Evolutionary conservation across 2,113 vertebrate species (phyloP).

Genomic region (Saccopteryx bilineata): DNA sequence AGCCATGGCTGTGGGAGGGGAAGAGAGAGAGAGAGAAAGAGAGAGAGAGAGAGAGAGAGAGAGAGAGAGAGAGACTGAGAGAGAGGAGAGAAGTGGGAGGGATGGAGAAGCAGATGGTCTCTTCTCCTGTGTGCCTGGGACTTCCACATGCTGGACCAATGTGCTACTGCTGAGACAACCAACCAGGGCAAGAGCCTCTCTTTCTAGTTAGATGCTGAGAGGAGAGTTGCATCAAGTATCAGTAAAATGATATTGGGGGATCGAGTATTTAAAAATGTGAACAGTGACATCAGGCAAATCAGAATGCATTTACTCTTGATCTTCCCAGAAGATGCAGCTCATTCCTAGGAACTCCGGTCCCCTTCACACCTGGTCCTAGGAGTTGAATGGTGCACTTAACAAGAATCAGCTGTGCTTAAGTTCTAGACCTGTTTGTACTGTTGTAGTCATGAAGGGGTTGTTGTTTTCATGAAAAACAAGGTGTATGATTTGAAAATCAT

Average conservation of each 20-base stretch:
- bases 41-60: too few species aligned
- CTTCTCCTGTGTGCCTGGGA: too few species aligned
- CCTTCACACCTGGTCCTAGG: not conserved
- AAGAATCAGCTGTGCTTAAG: not conserved
- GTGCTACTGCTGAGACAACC: too few species aligned
- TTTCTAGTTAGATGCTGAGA: not conserved
- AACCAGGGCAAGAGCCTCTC: not conserved
- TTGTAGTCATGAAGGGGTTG: not conserved
- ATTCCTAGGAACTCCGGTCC: not conserved
- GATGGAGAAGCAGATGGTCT: too few species aligned
- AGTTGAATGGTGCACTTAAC: not conserved
- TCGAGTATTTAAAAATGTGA: not conserved
- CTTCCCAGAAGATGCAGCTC: not conserved
- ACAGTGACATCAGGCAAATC: not conserved
- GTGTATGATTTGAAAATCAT: not conserved
- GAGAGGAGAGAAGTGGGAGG: too few species aligned
- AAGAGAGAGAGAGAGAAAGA: too few species aligned
- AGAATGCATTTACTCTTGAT: not conserved
- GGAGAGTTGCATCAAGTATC: not conserved
- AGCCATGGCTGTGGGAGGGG: too few species aligned
- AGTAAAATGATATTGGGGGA: not conserved
- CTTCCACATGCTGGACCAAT: too few species aligned
- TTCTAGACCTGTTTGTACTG: not conserved
- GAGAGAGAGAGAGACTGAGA: too few species aligned
- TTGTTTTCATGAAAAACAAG: conserved; percentile 26